These are phyloP conservation scores for Harpalus rubripes DNA, from an alignment of 2,888 invertebrate genomes.

Conservation along the genomic window DNA sequence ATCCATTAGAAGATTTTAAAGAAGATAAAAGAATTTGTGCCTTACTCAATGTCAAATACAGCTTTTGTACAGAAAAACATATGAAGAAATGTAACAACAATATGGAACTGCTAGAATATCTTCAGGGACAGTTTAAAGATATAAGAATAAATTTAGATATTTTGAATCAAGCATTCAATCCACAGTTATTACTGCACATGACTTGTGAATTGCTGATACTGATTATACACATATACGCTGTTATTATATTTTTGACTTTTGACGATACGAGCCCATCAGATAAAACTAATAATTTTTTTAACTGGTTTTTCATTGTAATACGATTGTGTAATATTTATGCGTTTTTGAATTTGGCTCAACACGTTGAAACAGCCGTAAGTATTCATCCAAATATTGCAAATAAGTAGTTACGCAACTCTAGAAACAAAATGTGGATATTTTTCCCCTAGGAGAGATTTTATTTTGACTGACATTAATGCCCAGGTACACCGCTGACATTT, in stretches of 20 bases:
- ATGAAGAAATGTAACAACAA: conserved; percentile 17
- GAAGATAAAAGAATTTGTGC: conserved; percentile 13
- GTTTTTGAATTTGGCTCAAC: conserved; percentile 75
- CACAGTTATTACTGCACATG: conserved; percentile 74
- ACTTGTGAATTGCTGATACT: conserved; percentile 74
- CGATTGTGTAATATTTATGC: conserved; percentile 74
- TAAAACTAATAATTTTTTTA: conserved; percentile 73
- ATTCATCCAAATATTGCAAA: not conserved
- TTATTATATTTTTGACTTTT: conserved; percentile 75
- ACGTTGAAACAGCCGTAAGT: conserved; percentile 75
- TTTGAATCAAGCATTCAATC: conserved; percentile 74
- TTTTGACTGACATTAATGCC: too few species aligned
- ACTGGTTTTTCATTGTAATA: conserved; percentile 74
- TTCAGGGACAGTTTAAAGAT: conserved; percentile 75
- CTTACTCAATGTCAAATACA: not conserved
- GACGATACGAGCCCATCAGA: conserved; percentile 71
- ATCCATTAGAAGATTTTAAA: conserved; percentile 71
- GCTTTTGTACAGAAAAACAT: conserved; percentile 41
- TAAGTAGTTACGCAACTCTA: too few species aligned
- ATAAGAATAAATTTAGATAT: conserved; percentile 74
- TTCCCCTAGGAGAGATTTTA: too few species aligned
- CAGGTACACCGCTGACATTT: too few species aligned
- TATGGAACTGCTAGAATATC: conserved; percentile 71
- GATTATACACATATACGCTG: conserved; percentile 75
- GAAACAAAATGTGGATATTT: too few species aligned